Base-by-base conservation (phyloP, 2,113 vertebrate species). In the Cairina moschata region DNA sequence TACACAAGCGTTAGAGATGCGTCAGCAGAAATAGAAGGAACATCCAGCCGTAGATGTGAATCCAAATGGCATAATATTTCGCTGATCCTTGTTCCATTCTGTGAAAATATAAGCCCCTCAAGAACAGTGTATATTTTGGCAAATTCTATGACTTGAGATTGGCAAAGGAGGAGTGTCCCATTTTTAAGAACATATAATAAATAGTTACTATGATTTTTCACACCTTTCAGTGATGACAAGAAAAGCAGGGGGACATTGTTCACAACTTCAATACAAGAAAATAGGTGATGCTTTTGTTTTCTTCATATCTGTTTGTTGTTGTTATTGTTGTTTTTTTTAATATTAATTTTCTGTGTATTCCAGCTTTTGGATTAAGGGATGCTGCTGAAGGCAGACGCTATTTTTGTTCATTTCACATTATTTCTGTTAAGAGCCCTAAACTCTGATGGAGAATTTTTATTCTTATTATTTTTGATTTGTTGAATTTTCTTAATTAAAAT, bases 111-210 rank as follows among this genome's bases (percentile, higher is more conserved):
- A 48, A 69, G 9, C 4, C 28, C 13, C 3, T 48, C 5, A 6
- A 9, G 44, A 66, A 66, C 34, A 22, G 31, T 31, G 54, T 25
- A n/a, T 1, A 5, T 65, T 67, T 84, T 44, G 1, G 4, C 31
- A 58, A 6, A 48, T 28, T 29, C 59, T 81, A 20, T 54, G 13
- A n/a, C 16, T 34, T 81, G 11, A 42, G 56, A 56, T 66, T 58
- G 54, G 15, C 15, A 76, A 29, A 67, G 62, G 25, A 0, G 0
- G 25, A 0, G 0, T 52, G 16, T 7, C 4, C 8, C 2, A 9
- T 42, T 76, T 77, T 83, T 10, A 83, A 79, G 38, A 13, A 36
- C 28, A 10, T 42, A 15, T 26, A 14, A 26, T 26, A 50, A 56
- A n/a, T 79, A 32, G 28, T 46, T 75, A 26, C 55, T 4, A 29